Evolutionary conservation across 2,113 vertebrate species (phyloP).

Genomic region (Oncorhynchus clarkii): DNA sequence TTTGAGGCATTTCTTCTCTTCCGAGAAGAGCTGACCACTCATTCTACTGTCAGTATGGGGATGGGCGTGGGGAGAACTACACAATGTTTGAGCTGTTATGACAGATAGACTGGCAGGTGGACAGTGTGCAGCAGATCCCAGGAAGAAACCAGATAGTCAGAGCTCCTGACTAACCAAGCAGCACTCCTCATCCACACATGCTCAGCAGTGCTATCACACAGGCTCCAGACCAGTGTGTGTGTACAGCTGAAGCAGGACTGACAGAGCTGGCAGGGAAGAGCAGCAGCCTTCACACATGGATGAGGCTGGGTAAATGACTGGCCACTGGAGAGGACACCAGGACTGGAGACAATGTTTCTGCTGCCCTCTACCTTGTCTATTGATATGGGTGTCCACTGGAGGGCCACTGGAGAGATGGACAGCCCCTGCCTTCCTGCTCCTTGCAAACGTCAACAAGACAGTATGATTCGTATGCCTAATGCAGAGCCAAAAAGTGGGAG

Average conservation of each 20-base stretch:
- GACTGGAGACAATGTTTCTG: slow-evolving; percentile 32
- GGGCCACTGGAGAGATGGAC: slow-evolving; percentile 25
- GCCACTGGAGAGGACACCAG: slow-evolving; percentile 44
- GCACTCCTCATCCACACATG: slow-evolving; percentile 26
- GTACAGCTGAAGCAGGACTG: slow-evolving; percentile 36
- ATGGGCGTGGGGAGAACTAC: background rate
- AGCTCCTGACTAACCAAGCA: slow-evolving; percentile 50
- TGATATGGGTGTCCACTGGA: slow-evolving; percentile 35
- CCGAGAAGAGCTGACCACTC: slow-evolving; percentile 4
- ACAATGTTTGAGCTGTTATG: slow-evolving; percentile 1
- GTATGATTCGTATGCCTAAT: background rate
- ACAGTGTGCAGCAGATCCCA: slow-evolving; percentile 17
- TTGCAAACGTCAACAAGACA: slow-evolving; percentile 43
- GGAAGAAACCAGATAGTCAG: slow-evolving; percentile 2
- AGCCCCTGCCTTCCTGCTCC: slow-evolving; percentile 30
- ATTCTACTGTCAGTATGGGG: background rate
- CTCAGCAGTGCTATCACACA: slow-evolving; percentile 39
- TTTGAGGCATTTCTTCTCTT: slow-evolving; percentile 8
- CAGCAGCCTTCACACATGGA: slow-evolving; percentile 50
- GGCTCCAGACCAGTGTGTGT: slow-evolving; percentile 12
- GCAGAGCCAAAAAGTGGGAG: background rate
- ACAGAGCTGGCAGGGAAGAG: slow-evolving; percentile 40
- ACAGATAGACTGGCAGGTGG: background rate
- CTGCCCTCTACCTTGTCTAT: slow-evolving; percentile 38
- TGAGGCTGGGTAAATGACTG: slow-evolving; percentile 53